Evolutionary conservation across 2,113 vertebrate genomes (phyloP).

Genomic region (Anseranas semipalmata): DNA sequence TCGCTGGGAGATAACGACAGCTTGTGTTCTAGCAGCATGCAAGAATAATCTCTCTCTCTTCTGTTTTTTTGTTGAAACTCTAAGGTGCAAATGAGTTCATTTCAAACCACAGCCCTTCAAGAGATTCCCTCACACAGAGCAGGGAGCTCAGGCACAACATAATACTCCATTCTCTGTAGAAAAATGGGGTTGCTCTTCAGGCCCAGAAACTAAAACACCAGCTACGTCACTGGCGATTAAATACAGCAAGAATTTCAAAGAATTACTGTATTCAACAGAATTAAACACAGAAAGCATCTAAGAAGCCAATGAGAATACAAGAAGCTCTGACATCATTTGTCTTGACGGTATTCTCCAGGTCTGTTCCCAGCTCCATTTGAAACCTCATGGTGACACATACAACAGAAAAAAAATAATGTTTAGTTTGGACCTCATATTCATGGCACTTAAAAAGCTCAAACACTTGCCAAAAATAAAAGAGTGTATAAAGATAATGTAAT

Average conservation of each 20-base stretch:
- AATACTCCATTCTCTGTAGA: neutral
- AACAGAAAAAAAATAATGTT: neutral
- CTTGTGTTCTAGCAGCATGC: neutral
- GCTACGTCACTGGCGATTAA: neutral
- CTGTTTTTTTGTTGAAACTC: neutral
- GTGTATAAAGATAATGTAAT: neutral
- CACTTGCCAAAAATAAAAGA: neutral
- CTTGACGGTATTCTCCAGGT: neutral
- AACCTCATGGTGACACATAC: neutral
- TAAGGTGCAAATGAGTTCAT: neutral
- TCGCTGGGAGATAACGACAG: neutral
- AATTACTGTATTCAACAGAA: neutral
- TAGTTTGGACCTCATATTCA: neutral
- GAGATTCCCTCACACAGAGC: neutral
- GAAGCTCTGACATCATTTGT: neutral
- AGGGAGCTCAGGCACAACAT: neutral
- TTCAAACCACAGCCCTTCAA: neutral
- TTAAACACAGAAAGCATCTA: neutral
- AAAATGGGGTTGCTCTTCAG: neutral
- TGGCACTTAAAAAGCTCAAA: neutral
- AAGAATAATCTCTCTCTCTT: neutral
- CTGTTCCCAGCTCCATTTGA: neutral
- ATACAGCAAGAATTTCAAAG: neutral
- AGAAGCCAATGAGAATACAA: neutral
- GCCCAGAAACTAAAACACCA: neutral